A percentile compares a stretch with the other conserved stretches of the same genome.
These are phyloP conservation scores for Anthrax anthrax DNA, from an alignment of 2,888 invertebrate genomes.

Conservation along the genomic window DNA sequence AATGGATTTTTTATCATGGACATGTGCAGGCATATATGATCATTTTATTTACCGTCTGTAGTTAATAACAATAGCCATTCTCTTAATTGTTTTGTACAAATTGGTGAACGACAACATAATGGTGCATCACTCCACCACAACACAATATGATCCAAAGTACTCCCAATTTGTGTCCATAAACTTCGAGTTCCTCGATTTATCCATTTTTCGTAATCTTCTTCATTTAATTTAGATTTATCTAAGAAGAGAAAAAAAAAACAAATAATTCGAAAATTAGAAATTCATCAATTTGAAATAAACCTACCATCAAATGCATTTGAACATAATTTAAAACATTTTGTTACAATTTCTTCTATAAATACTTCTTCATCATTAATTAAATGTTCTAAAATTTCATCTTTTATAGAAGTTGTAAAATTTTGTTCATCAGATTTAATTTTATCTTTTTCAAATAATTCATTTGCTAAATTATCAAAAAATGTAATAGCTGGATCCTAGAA, in stretches of 20 bases:
- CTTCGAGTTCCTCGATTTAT: slow-evolving; percentile 26
- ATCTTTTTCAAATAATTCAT: slow-evolving; percentile 7
- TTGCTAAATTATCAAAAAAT: slow-evolving; percentile 16
- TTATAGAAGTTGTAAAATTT: slow-evolving; percentile 26
- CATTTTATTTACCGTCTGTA: slow-evolving; percentile 16
- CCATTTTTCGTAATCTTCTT: slow-evolving; percentile 21
- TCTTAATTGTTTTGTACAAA: slow-evolving; percentile 47
- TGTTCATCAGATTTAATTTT: slow-evolving; percentile 9
- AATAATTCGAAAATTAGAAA: too few species aligned
- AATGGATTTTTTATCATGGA: too few species aligned
- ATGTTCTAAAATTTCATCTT: slow-evolving; percentile 44
- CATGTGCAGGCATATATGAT: neutral
- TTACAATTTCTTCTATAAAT: slow-evolving; percentile 37
- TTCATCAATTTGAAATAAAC: neutral
- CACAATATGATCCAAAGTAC: slow-evolving; percentile 63
- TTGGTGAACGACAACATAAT: slow-evolving; percentile 48
- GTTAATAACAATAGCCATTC: slow-evolving; percentile 44
- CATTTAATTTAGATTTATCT: slow-evolving; percentile 9
- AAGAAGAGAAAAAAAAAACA: neutral
- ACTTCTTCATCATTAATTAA: slow-evolving; percentile 53
- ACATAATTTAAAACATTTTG: slow-evolving; percentile 14
- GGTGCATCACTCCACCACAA: slow-evolving; percentile 73
- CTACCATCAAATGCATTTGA: slow-evolving; percentile 12
- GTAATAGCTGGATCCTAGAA: slow-evolving; percentile 9
- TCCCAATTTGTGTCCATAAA: slow-evolving; percentile 69